Evolutionary conservation across 2,888 invertebrate genomes (phyloP).

Genomic region (Geotrupes spiniger): DNA sequence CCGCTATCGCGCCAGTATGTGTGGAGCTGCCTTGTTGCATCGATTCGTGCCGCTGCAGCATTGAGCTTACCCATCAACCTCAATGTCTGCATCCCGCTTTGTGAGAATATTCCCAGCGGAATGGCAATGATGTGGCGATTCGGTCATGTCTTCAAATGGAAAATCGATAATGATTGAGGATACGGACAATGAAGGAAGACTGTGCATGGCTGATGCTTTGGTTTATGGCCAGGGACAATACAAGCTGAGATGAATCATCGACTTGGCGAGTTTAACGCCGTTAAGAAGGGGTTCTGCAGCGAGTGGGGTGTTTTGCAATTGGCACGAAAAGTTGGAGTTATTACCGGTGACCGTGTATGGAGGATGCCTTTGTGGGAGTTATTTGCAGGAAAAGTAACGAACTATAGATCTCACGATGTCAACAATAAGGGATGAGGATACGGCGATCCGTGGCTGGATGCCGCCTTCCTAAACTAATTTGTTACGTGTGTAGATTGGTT

Average conservation of each 20-base stretch:
- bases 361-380: slow-evolving; percentile 59
- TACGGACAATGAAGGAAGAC: slow-evolving; percentile 56
- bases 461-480: slow-evolving; percentile 54
- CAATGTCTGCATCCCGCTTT: slow-evolving; percentile 48
- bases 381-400: slow-evolving; percentile 52
- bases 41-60: slow-evolving; percentile 55
- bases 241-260: slow-evolving; percentile 62
- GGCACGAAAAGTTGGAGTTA: slow-evolving; percentile 53
- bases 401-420: slow-evolving; percentile 43
- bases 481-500: slow-evolving; percentile 58
- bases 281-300: slow-evolving; percentile 55
- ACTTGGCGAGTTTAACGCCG: slow-evolving; percentile 68
- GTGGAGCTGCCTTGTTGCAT: slow-evolving; percentile 60
- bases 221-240: slow-evolving; percentile 50
- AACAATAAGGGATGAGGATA: slow-evolving; percentile 46
- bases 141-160: slow-evolving; percentile 54
- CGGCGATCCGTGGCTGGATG: slow-evolving; percentile 45
- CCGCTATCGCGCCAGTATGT: slow-evolving; percentile 57
- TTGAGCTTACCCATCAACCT: slow-evolving; percentile 57
- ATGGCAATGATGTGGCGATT: slow-evolving; percentile 58
- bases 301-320: slow-evolving; percentile 57
- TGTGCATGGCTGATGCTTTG: slow-evolving; percentile 45
- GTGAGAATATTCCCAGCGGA: slow-evolving; percentile 57
- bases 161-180: slow-evolving; percentile 62
- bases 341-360: slow-evolving; percentile 63